Evolutionary conservation across 2,888 invertebrate genomes (phyloP), one percentile per base, ranked within the genome.

Genomic region (Caenorhabditis sp.): DNA sequence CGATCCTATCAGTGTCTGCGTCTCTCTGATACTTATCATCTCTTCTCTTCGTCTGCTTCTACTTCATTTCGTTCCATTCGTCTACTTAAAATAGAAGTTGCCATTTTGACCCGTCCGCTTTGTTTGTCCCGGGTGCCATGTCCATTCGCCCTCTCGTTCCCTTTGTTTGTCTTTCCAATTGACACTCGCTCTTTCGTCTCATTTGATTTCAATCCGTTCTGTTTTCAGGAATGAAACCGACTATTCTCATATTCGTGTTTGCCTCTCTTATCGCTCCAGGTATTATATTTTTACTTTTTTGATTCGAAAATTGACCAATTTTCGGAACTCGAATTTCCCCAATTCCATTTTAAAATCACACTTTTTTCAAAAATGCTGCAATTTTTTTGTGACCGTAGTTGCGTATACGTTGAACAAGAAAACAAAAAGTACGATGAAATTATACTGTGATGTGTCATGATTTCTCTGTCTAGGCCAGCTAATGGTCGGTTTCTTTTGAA

Each of bases 121-220:
- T 72, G 72, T 72, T 64, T 64, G 71, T 64, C 58, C 53, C 67
- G 11, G 18, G 32, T 76, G 67, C 67, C 76, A 76, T 76, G 76
- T 76, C 76, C 74, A 74, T 60, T 65, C 65, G 28, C 47, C 47
- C 32, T 56, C 15, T 47, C 67, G 65, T 74, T 67, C n/a, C 62
- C 32, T 56, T 9, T 47, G 76, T 74, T 74, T 67, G 74, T 60
- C 35, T 67, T 76, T 53, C 67, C 51, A 60, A 51, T 61, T 55
- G 60, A 60, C 65, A 64, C 65, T 47, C 51, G 26, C 6, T 3
- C 26, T 28, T 35, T 28, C 5, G 53, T 35, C 58, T 44, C 22
- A 61, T 65, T 67, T 64, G 56, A 51, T 35, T 72, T 61, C 22
- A 44, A 51, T 37, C 26, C 44, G 37, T 74, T 47, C n/a, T 40